phyloP scores from a whole-genome alignment of 2,113 vertebrate species.

The Lasiurus borealis region DNA sequence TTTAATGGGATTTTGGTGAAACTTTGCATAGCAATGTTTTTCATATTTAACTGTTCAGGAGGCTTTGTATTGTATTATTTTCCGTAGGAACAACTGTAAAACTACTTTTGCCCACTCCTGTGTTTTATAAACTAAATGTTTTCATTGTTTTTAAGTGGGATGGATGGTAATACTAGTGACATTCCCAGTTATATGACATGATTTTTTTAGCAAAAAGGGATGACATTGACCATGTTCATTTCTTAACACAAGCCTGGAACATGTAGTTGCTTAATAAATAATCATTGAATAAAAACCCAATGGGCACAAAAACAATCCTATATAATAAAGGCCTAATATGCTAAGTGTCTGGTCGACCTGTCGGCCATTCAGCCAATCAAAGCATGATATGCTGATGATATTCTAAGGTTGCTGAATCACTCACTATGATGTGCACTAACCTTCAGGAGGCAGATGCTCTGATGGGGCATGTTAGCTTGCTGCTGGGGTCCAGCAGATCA shows the following conservation, averaged over 20 bases:
- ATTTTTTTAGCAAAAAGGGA: background rate
- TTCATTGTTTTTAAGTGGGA: constrained; percentile 30
- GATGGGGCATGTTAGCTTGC: too few relatives aligned
- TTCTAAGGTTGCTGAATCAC: too few relatives aligned
- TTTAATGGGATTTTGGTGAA: background rate
- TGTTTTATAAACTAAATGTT: background rate
- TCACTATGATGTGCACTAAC: too few relatives aligned
- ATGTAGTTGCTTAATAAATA: background rate
- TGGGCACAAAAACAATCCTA: background rate
- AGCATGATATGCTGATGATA: too few relatives aligned
- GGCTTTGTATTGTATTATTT: background rate
- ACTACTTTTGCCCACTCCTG: background rate
- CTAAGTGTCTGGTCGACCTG: too few relatives aligned
- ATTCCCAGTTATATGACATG: background rate
- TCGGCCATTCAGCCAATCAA: too few relatives aligned
- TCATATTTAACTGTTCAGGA: background rate
- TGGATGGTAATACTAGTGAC: background rate
- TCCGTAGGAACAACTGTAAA: background rate
- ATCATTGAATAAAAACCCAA: background rate
- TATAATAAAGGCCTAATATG: too few relatives aligned
- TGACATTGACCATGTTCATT: background rate
- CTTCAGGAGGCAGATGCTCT: too few relatives aligned
- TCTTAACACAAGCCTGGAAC: background rate
- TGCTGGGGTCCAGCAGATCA: too few relatives aligned
- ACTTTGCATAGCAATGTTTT: background rate